Evolutionary conservation across 2,888 invertebrate genomes (phyloP), one percentile per base, ranked within the genome.

Genomic region (Mythimna impura): DNA sequence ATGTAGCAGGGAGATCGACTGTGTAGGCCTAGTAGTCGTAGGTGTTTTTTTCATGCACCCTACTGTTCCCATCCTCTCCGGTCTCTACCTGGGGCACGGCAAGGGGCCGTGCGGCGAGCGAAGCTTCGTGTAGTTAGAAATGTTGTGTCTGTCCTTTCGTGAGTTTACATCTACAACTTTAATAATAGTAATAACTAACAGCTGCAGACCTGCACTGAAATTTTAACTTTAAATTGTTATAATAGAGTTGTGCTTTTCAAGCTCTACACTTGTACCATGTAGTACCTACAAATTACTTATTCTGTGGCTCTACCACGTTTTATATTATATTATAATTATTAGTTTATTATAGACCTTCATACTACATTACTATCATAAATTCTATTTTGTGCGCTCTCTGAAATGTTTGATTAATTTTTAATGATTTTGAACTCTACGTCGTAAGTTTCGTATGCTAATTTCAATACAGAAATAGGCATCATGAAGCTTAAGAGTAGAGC

Each of bases 21-120:
- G 47, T 47, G 47, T 14, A 47, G 14, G 17, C 47, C 47, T 47
- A 47, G 20, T 14, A 47, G 47, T 66, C 80, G 79, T 70, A 66
- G 74, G 55, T 81, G 82, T 86, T 88, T 89, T 52, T 90, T 85
- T 87, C 72, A 78, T 85, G 61, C 66, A 66, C 73, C 79, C n/a
- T 36, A 12, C 60, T 36, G 81, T 69, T 70, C 71, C 70, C 69
- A 12, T 55, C 55, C 86, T 86, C 88, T 62, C 0, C 57, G 22
- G 30, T 55, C 20, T 61, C 55, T 93, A 92, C 92, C 92, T 92
- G 92, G 88, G 87, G 66, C 89, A 72, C 91, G 89, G 90, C 89
- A 91, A 90, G 92, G 93, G 93, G 90, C 89, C 89, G 91, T 90
- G 92, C 92, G 93, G 90, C 89, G 88, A 81, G 78, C 78, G 81